These are phyloP conservation scores for Brachyistius frenatus DNA, from an alignment of 2,113 vertebrate species.

Conservation along the genomic window DNA sequence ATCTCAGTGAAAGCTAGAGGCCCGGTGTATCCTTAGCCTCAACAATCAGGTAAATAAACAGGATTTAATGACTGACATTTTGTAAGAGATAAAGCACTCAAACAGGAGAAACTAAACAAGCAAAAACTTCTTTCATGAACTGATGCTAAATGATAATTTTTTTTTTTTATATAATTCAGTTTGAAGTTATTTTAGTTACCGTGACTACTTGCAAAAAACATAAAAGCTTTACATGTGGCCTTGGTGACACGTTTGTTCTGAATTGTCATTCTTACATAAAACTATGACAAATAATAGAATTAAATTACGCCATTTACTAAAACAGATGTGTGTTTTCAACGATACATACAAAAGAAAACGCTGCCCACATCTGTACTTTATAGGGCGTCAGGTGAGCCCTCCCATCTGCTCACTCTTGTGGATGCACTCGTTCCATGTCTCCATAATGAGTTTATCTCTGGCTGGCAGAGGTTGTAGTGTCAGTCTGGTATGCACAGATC, in stretches of 20 bases:
- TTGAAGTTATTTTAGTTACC: neutral
- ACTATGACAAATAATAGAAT: neutral
- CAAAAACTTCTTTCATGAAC: neutral
- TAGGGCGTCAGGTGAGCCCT: conserved; percentile 29
- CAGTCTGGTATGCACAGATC: conserved; percentile 59
- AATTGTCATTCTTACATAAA: too few species aligned
- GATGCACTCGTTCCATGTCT: conserved; percentile 40
- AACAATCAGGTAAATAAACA: conserved; percentile 1
- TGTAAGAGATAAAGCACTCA: neutral
- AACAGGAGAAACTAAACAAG: conserved; percentile 13
- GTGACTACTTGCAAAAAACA: neutral
- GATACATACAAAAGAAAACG: conserved; percentile 5
- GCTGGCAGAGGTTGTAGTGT: conserved; percentile 66
- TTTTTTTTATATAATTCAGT: neutral
- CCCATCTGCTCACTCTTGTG: conserved; percentile 25
- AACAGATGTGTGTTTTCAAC: neutral
- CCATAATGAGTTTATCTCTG: conserved; percentile 63
- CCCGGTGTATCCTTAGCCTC: neutral
- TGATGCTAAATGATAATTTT: conserved; percentile 1
- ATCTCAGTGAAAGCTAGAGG: neutral
- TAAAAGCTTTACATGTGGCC: neutral
- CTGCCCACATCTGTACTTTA: neutral
- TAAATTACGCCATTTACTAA: neutral
- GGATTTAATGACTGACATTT: neutral
- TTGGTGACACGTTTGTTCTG: too few species aligned